Conservation (phyloP, 2,888 invertebrate genomes). For the Acanthosepion pharaonis region DNA sequence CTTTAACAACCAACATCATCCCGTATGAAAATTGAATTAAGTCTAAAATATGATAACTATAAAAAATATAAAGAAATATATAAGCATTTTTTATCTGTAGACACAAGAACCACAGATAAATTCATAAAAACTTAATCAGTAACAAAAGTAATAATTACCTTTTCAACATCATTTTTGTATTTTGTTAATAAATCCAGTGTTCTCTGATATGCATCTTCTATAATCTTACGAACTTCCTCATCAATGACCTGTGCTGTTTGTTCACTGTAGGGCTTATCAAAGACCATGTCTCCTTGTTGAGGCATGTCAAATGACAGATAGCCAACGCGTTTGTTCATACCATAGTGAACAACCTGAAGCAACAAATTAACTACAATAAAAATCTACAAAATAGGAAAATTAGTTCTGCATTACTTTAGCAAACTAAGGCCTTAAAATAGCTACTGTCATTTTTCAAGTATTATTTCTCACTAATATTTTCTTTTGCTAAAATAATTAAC, state of each 20-base stretch:
- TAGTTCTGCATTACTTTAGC: not conserved
- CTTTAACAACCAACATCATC: no score
- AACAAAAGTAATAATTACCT: slow-evolving; percentile 77
- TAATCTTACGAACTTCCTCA: slow-evolving; percentile 87
- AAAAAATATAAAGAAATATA: no score
- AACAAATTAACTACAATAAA: not conserved
- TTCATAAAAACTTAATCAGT: not conserved
- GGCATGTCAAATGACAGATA: slow-evolving; percentile 97
- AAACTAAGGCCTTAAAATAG: no score
- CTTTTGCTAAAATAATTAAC: no score
- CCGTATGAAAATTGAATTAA: no score
- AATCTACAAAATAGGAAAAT: not conserved
- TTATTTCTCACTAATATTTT: no score
- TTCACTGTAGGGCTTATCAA: slow-evolving; percentile 98
- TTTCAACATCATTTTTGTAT: slow-evolving; percentile 90
- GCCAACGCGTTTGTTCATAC: slow-evolving; percentile 98
- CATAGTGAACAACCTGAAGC: slow-evolving; percentile 89
- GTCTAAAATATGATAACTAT: no score
- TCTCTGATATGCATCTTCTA: slow-evolving; percentile 84
- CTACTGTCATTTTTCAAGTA: no score
- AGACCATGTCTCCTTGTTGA: slow-evolving; percentile 90
- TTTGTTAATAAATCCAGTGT: slow-evolving; percentile 85
- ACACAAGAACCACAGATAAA: no score
- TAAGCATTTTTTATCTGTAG: no score
- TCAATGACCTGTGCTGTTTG: slow-evolving; percentile 91